Evolutionary conservation across 2,797 vertebrate species (phyloP), one percentile per base, ranked within the genome.

Genomic region (Hydrocynus forskahlii): DNA sequence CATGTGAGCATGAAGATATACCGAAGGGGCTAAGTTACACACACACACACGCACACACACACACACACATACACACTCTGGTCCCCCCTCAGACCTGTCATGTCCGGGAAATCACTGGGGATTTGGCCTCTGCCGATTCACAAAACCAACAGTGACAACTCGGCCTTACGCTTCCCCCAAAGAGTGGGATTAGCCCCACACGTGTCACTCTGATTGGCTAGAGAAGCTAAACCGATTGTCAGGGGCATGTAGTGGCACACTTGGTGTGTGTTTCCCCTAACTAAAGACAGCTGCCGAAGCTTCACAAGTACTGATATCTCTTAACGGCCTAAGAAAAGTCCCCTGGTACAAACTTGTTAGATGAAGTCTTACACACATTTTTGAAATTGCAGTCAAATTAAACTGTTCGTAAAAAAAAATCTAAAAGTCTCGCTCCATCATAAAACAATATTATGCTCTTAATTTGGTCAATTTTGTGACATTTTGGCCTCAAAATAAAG

Each of bases 141-240:
- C 91, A 95, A 97, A 97, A 96, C 94, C 93, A 95, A 95, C 94
- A 96, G 94, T 94, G 92, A 96, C 96, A 96, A 95, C 93, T 94
- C 91, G 94, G 94, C 94, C 95, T 95, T 94, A 92, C 92, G 92
- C 93, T 93, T 93, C 94, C 93, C 93, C 95, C 94, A 96, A 96
- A 96, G 95, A 93, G 91, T 45, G 91, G 95, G 96, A 97, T 99
- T 97, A 97, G 92, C 90, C 92, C 95, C 94, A 95, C 95, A 96
- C 92, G 91, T 97, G 96, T 95, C 93, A 92, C 91, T 95, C 93
- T 96, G 94, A 97, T 97, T 96, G 94, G 95, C 92, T 94, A 90
- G 91, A 93, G 94, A 95, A 82, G 95, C 95, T 97, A 95, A 97
- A 95, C 95, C 94, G 95, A 96, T 96, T 97, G 95, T 85, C 94